Base-by-base conservation (phyloP, 1,140 invertebrate species). In the Diploscapter pachys region DNA sequence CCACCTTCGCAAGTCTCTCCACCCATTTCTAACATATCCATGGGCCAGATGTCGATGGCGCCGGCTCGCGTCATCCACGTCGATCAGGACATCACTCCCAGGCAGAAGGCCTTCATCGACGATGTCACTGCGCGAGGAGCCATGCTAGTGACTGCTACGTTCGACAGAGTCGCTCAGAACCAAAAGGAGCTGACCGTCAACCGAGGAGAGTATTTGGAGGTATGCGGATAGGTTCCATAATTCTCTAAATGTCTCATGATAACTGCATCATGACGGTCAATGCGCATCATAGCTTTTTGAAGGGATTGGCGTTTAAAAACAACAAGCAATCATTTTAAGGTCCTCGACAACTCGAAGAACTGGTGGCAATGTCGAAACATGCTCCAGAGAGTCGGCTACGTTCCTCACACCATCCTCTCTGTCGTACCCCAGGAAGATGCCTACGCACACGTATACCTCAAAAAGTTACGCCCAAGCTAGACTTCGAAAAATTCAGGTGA, bases 361-460 rank as follows among this genome's bases (percentile, higher is more conserved):
- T 99, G 96, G 96, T 99, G 96, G 96, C 95, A 96, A 87, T 92
- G 95, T 75, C 90, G 93, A 73, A 99, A 98, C 86, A 73, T 78
- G 13, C 81, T 83, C 55, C 74, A 76, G 54, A 66, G 80, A 50
- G 79, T 80, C 70, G 82, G 93, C 55, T 95, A 97, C 87, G 95
- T 98, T 63, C 96, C 96, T 0, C 94, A 98, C 87, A 99, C 96
- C 48, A 98, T 99, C 85, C 93, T 99, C 55, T 80, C 82, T n/a
- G 67, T 78, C 49, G 73, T 78, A 31, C 74, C 66, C 8, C 52
- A 59, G 13, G 66, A 77, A 31, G 50, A 76, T 50, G 50, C 57
- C 52, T 72, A 72, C 59, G 71, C 61, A 72, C 70, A 76, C 31
- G 31, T 31, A 31, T 31, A 31, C 13, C 13, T 11, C 70, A 69